Base-by-base conservation (phyloP, 2,797 vertebrate species). In the Bufotes viridis region DNA sequence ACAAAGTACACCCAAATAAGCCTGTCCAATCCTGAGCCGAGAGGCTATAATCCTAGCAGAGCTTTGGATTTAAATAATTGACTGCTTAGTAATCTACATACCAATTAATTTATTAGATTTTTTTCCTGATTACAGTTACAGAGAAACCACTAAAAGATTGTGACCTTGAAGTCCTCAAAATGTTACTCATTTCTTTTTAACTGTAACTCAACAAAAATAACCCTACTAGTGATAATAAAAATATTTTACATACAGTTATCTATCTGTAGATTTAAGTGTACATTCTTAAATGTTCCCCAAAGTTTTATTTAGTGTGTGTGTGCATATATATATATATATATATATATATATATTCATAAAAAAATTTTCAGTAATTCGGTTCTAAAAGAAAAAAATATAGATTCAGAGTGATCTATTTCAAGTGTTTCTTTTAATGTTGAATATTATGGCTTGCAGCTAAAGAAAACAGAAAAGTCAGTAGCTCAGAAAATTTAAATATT, bases 41-140 rank as follows among this genome's bases (percentile, higher is more conserved):
- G 53, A 84, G 55, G 53, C 67, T 84, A 74, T 84, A 84, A 84
- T 84, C 67, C 82, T 84, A 70, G 17, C 53, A 84, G 67, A 84
- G 67, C 81, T 83, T 83, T 83, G 82, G 82, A 84, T 84, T 84
- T 74, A 74, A 84, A 70, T 84, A 84, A 83, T 83, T 83, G 69
- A 83, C 81, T 83, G 65, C 81, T 83, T 83, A 83, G 65, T 83
- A 83, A 84, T 58, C 82, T 84, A 57, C 24, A 72, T 69, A 83
- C 51, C 51, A 83, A 83, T 83, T 83, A 82, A 82, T 82, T 58
- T 83, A 83, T 72, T 83, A 58, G 65, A 83, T 83, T 83, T 60
- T 69, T 1, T 67, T 55, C n/a, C 26, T 83, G 81, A 83, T 83
- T 83, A 83, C 65, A 55, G 49, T 58, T 57, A 55, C 81, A 17